Conservation (phyloP, 2,113 vertebrate genomes). For the Triplophysa rosa region DNA sequence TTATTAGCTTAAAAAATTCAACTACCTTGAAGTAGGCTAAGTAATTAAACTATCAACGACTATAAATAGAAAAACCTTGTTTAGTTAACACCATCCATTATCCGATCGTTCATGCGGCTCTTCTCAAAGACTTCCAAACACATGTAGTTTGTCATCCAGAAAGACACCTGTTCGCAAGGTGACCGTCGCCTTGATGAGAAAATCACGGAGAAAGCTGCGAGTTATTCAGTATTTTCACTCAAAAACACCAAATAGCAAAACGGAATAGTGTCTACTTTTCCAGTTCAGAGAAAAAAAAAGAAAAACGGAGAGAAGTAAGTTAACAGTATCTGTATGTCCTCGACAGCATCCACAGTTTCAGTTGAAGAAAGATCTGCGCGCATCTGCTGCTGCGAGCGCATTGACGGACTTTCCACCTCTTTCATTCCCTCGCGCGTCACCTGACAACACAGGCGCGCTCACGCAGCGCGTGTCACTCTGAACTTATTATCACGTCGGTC, state of each 20-base stretch:
- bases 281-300: neutral
- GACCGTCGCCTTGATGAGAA: neutral
- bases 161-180: slow-evolving; percentile 22
- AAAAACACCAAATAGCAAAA: neutral
- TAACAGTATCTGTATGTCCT: neutral
- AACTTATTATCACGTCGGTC: neutral
- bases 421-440: slow-evolving; percentile 32
- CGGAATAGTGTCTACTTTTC: neutral
- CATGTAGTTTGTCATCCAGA: neutral
- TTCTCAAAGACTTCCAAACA: neutral
- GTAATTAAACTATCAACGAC: neutral
- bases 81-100: neutral
- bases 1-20: neutral
- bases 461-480: neutral
- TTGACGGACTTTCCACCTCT: neutral
- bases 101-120: neutral
- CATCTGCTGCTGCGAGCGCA: slow-evolving; percentile 1
- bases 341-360: neutral
- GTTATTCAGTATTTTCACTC: neutral
- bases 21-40: neutral
- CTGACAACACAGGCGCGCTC: neutral
- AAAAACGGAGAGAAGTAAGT: neutral
- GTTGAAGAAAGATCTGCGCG: neutral
- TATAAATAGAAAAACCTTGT: neutral
- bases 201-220: neutral